Evolutionary conservation across 2,113 vertebrate genomes (phyloP), one percentile per base, ranked within the genome.

Genomic region (Cyphomyrus plagiostoma): DNA sequence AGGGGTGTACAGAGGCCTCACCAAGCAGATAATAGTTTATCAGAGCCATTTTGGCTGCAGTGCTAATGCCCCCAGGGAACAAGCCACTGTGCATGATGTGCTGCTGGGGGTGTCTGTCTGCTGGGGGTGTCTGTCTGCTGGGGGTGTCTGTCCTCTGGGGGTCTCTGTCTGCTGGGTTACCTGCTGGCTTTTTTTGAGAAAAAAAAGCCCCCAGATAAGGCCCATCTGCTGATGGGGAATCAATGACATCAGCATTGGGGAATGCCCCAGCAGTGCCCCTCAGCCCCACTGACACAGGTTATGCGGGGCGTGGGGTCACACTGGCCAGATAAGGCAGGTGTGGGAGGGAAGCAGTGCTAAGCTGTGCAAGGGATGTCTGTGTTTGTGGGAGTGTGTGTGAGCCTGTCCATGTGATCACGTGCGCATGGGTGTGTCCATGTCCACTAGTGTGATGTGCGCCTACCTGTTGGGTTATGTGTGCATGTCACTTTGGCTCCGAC

Each of bases 261-360:
- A 82, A 88, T 88, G 86, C 52, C 52, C 83, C n/a, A 50, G 87
- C 23, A 77, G 77, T 62, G 52, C 53, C 56, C 13, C 39, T 39
- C 52, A 84, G 50, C 6, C 50, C 53, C 88, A 49, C 74, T 80
- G 4, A 62, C 0, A 5, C 87, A 50, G 30, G 39, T 58, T 88
- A 39, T 66, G n/a, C 3, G 9, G 58, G 62, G 62, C 45, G 88
- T 30, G n/a, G 35, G 53, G 80, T 70, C 52, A 77, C 49, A 26
- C 4, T 77, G 48, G 85, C 35, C 35, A 62, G 90, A 89, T 82
- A 80, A 89, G 84, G 74, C 90, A 90, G 90, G 88, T 90, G 90
- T 87, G 90, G 66, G 88, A 58, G 90, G 52, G 35, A 30, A 23
- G 3, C n/a, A 23, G 26, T 15, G 2, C 19, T 39, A 70, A 66